Percentiles rank a stretch among this genome's conserved stretches.
Conservation (phyloP, 2,797 vertebrate genomes). For the Gorsachius magnificus region DNA sequence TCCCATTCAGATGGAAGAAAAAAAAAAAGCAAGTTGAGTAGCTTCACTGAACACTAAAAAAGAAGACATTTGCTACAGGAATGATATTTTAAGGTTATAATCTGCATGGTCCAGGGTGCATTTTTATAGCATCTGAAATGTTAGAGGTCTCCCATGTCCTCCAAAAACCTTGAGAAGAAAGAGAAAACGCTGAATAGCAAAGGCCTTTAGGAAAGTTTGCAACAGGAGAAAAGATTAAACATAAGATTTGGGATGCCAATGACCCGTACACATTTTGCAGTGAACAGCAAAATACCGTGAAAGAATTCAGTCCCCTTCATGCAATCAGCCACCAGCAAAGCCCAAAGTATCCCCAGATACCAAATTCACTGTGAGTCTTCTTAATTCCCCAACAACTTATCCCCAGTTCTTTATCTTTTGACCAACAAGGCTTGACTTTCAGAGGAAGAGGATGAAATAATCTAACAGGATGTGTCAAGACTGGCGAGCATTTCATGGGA, state of each 20-base stretch:
- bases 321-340: neutral
- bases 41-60: neutral
- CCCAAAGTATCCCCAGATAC: accelerated
- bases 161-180: neutral
- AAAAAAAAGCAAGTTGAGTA: neutral
- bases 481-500: neutral
- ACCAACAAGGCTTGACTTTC: neutral
- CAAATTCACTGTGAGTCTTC: neutral
- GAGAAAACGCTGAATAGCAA: neutral
- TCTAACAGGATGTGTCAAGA: neutral
- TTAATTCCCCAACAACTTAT: neutral
- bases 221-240: neutral
- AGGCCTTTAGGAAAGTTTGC: neutral
- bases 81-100: neutral
- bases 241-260: neutral
- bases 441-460: neutral
- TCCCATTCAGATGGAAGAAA: neutral
- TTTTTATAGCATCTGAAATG: neutral
- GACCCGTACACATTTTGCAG: neutral
- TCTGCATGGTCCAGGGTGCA: neutral
- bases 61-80: slow-evolving; percentile 12
- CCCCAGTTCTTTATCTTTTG: neutral
- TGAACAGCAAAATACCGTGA: neutral
- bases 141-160: neutral
- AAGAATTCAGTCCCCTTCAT: neutral